Conservation (phyloP, 2,113 vertebrate species). For the Syrrhaptes paradoxus region DNA sequence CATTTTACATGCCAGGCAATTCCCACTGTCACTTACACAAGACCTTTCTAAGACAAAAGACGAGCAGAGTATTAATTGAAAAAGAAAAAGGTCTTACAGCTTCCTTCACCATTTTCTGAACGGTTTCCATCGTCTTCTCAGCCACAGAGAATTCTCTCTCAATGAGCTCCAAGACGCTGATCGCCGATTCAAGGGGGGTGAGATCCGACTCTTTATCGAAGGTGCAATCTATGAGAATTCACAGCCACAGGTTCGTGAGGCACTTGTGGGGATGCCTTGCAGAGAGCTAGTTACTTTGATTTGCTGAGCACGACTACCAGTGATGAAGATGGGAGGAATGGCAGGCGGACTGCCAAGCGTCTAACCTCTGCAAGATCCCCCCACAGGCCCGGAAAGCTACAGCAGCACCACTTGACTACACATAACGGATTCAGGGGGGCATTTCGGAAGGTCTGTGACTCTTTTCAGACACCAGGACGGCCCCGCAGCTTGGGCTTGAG, state of each 20-base stretch:
- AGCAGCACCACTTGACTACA: background rate
- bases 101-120: conserved; percentile 83
- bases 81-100: conserved; percentile 70
- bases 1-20: rapidly evolving
- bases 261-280: rapidly evolving
- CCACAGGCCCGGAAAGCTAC: rapidly evolving
- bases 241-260: background rate
- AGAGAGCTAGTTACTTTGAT: background rate
- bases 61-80: rapidly evolving
- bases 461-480: rapidly evolving
- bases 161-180: conserved; percentile 80
- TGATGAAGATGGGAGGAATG: rapidly evolving
- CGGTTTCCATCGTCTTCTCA: conserved; percentile 66
- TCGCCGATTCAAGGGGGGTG: conserved; percentile 85
- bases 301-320: rapidly evolving
- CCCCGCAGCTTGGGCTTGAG: no score
- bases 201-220: conserved; percentile 77
- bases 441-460: rapidly evolving
- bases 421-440: rapidly evolving
- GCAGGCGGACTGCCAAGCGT: rapidly evolving
- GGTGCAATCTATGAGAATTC: conserved; percentile 72
- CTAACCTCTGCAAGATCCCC: background rate
- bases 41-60: background rate
- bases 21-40: background rate
- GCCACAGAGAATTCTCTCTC: conserved; percentile 67